These are phyloP conservation scores for Takifugu rubripes DNA, from an alignment of 2,797 vertebrate species.

Conservation along the genomic window DNA sequence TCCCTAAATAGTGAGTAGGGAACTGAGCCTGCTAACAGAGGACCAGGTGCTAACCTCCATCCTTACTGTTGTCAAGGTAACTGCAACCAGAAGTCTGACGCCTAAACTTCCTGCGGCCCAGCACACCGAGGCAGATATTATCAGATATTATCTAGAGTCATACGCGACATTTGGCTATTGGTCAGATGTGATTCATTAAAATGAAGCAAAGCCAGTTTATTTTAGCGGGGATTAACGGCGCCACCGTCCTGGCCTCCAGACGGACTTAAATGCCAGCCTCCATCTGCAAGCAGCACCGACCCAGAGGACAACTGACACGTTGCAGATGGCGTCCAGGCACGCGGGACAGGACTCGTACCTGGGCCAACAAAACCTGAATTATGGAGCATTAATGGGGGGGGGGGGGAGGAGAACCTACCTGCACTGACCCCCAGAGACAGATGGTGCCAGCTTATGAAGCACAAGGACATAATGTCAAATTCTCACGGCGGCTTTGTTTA, in stretches of 20 bases:
- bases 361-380: conserved; percentile 47
- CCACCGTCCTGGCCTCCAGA: background rate
- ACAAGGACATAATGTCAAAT: conserved; percentile 14
- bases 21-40: too few species aligned
- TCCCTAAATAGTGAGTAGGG: too few species aligned
- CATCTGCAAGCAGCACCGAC: conserved; percentile 9
- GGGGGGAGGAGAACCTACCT: conserved; percentile 58
- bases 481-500: conserved; percentile 27
- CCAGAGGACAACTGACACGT: conserved; percentile 22
- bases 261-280: conserved; percentile 10
- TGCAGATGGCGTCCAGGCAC: conserved; percentile 50
- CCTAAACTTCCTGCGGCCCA: too few species aligned
- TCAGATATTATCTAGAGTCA: too few species aligned
- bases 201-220: too few species aligned
- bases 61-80: too few species aligned
- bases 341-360: conserved; percentile 37
- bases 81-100: too few species aligned
- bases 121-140: too few species aligned
- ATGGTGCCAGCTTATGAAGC: conserved; percentile 37
- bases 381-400: conserved; percentile 25
- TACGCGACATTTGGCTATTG: too few species aligned
- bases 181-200: too few species aligned
- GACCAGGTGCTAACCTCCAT: too few species aligned
- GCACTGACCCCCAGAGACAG: conserved; percentile 43
- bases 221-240: too few species aligned